phyloP scores from a whole-genome alignment of 2,113 vertebrate species.

The Eonycteris spelaea region DNA sequence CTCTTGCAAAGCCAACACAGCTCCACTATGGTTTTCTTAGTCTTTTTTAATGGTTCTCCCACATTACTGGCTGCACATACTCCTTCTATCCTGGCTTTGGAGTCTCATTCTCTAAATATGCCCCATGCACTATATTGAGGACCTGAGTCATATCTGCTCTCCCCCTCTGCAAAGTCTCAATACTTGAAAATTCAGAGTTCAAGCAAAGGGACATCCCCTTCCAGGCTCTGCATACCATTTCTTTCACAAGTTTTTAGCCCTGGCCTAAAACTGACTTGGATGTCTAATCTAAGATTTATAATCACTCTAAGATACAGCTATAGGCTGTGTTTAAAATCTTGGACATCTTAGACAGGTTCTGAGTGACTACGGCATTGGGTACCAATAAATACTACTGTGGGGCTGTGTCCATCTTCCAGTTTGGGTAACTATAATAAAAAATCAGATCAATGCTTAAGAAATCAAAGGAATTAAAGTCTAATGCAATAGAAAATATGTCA shows the following conservation, averaged over 20 bases:
- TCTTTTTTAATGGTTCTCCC: background rate
- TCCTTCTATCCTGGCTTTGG: background rate
- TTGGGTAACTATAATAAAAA: background rate
- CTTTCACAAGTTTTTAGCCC: background rate
- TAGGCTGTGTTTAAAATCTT: background rate
- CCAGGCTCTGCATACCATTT: background rate
- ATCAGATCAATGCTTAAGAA: background rate
- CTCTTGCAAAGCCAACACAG: background rate
- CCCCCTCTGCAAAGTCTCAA: background rate
- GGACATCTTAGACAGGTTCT: background rate
- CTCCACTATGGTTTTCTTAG: background rate
- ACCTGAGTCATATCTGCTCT: background rate
- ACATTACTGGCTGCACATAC: background rate
- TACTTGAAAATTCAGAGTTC: background rate
- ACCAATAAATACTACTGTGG: background rate
- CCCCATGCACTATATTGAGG: background rate
- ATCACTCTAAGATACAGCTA: background rate
- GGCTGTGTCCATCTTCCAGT: background rate
- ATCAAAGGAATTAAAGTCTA: background rate
- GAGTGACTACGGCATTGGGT: background rate
- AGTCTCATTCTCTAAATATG: background rate
- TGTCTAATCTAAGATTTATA: background rate
- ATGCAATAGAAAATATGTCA: constrained; percentile 5
- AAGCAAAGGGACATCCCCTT: background rate
- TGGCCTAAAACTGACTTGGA: background rate